Conservation (phyloP, 2,888 invertebrate species). For the Lithophane leautieri region DNA sequence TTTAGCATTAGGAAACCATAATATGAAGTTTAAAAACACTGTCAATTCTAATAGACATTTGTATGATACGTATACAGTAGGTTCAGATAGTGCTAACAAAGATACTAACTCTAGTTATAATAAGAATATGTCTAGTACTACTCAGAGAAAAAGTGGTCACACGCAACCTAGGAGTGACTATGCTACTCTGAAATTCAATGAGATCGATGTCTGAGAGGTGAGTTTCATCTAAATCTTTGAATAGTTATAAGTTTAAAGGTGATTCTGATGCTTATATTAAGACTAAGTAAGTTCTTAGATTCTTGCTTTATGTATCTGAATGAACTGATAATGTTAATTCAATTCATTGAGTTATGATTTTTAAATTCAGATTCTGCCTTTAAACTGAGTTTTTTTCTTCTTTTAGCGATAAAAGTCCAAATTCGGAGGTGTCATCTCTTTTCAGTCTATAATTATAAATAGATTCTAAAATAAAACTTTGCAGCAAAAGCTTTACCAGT, state of each 20-base stretch:
- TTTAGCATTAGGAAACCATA: constrained; percentile 90
- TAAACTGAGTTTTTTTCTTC: not conserved
- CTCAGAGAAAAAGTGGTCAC: constrained; percentile 68
- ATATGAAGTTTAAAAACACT: constrained; percentile 90
- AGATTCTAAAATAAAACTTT: too few relatives aligned
- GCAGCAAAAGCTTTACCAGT: not conserved
- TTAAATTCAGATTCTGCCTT: constrained; percentile 12
- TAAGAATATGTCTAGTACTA: constrained; percentile 84
- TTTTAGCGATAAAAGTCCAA: not conserved
- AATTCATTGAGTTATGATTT: not conserved
- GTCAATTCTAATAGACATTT: constrained; percentile 90
- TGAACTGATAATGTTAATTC: not conserved
- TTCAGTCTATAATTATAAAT: not conserved
- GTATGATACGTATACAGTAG: constrained; percentile 89
- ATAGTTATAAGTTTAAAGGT: not conserved
- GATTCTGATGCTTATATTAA: constrained; percentile 10
- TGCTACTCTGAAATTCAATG: constrained; percentile 89
- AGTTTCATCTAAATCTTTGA: constrained; percentile 65
- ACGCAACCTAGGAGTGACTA: constrained; percentile 85
- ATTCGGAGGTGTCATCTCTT: not conserved
- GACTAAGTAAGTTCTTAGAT: not conserved
- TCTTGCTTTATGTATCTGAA: not conserved
- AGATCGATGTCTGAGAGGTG: constrained; percentile 89
- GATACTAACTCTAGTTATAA: constrained; percentile 84
- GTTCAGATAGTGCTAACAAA: constrained; percentile 84